Percentiles rank a stretch among this genome's conserved stretches.
Evolutionary conservation across 1,140 invertebrate species (phyloP).

Genomic region (Choristoneura fumiferana): DNA sequence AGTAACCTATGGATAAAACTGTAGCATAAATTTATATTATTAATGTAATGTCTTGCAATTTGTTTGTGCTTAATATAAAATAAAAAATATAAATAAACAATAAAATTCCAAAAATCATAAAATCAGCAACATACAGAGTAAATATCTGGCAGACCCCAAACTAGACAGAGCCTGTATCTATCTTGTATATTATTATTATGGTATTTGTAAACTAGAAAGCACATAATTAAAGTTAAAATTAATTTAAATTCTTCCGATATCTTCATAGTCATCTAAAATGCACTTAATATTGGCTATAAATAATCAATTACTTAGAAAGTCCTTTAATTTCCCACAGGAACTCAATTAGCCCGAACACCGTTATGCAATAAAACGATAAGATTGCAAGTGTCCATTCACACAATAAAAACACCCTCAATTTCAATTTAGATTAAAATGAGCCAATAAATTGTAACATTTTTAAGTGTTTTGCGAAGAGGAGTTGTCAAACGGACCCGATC

Average conservation of each 20-base stretch:
- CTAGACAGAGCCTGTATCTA: no score
- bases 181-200: no score
- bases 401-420: conserved; percentile 49
- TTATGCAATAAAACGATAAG: conserved; percentile 52
- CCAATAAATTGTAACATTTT: conserved; percentile 44
- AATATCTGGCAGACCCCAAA: no score
- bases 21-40: neutral
- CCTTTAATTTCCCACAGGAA: conserved; percentile 46
- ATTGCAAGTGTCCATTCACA: conserved; percentile 54
- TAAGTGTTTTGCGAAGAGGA: conserved; percentile 35
- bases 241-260: neutral
- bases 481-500: conserved; percentile 20
- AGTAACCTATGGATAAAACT: neutral
- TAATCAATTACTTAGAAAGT: conserved; percentile 1
- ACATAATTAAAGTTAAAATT: conserved; percentile 14
- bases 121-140: no score
- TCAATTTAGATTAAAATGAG: conserved; percentile 60
- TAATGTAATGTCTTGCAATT: no score
- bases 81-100: no score
- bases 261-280: no score
- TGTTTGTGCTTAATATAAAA: no score
- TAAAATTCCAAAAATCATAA: no score
- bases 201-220: no score
- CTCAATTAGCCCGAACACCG: conserved; percentile 36
- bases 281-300: neutral